Percentiles rank a stretch among this genome's conserved stretches.
Evolutionary conservation across 2,797 vertebrate genomes (phyloP).

Genomic region (Allobates femoralis): DNA sequence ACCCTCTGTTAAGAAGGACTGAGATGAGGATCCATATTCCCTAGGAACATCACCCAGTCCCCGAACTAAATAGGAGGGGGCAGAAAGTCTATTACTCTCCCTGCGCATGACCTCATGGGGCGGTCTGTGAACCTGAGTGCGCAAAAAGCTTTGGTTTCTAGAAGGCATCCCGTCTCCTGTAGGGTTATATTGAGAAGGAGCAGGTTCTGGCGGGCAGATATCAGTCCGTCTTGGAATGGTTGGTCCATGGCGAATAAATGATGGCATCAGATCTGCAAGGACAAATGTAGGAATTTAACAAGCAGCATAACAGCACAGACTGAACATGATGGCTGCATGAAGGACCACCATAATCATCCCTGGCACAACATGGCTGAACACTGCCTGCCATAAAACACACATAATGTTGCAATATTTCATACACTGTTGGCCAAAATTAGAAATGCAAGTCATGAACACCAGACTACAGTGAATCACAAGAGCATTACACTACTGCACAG

Average conservation of each 20-base stretch:
- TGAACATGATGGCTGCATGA: no score
- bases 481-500: no score
- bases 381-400: no score
- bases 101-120: slow-evolving; percentile 88
- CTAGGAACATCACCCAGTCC: slow-evolving; percentile 86
- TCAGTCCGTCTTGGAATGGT: slow-evolving; percentile 94
- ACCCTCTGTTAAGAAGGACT: slow-evolving; percentile 87
- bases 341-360: no score
- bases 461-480: no score
- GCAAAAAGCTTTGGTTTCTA: slow-evolving; percentile 90
- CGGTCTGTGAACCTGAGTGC: slow-evolving; percentile 82
- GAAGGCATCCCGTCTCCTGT: slow-evolving; percentile 80
- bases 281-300: not conserved
- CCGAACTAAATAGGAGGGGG: slow-evolving; percentile 88
- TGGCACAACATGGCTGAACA: no score
- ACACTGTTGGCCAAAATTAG: no score
- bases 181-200: slow-evolving; percentile 64
- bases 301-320: no score
- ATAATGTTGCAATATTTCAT: no score
- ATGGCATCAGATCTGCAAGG: slow-evolving; percentile 92
- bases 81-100: slow-evolving; percentile 94
- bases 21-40: slow-evolving; percentile 88
- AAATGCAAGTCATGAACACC: no score
- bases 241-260: slow-evolving; percentile 96
- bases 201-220: slow-evolving; percentile 82